These are phyloP conservation scores for Chironomus tepperi DNA, from an alignment of 1,140 invertebrate genomes.

Conservation along the genomic window DNA sequence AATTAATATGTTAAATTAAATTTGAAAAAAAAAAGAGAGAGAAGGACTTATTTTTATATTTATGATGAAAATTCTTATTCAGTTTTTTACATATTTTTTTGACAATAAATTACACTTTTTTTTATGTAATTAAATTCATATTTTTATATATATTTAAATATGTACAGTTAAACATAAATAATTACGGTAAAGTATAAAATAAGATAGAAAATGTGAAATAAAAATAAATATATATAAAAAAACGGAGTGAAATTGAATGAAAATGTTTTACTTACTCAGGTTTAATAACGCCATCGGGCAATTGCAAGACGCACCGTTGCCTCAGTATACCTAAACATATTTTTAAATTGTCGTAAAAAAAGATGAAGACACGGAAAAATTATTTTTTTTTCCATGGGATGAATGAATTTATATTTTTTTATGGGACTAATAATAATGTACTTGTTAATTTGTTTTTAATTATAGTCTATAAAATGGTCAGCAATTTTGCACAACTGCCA, in stretches of 20 bases:
- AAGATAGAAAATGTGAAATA: no score
- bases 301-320: slow-evolving; percentile 81
- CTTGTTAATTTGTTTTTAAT: no score
- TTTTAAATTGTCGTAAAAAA: no score
- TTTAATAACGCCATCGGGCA: slow-evolving; percentile 54
- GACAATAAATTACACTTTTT: slow-evolving; percentile 24
- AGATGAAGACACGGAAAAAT: no score
- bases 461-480: no score
- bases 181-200: background rate
- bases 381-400: no score
- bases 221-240: slow-evolving; percentile 25
- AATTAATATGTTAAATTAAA: slow-evolving; percentile 21
- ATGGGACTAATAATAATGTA: no score
- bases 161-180: slow-evolving; percentile 25
- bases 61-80: background rate
- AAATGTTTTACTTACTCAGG: slow-evolving; percentile 56
- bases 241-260: slow-evolving; percentile 18
- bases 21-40: slow-evolving; percentile 10
- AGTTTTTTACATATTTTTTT: slow-evolving; percentile 1
- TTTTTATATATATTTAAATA: no score
- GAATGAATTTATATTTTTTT: no score
- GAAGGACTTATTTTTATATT: background rate
- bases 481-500: no score
- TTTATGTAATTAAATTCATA: slow-evolving; percentile 26
- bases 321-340: slow-evolving; percentile 54